Percentiles rank a stretch among this genome's conserved stretches.
phyloP scores from a whole-genome alignment of 2,797 vertebrate genomes.

The Bovichtus diacanthus region DNA sequence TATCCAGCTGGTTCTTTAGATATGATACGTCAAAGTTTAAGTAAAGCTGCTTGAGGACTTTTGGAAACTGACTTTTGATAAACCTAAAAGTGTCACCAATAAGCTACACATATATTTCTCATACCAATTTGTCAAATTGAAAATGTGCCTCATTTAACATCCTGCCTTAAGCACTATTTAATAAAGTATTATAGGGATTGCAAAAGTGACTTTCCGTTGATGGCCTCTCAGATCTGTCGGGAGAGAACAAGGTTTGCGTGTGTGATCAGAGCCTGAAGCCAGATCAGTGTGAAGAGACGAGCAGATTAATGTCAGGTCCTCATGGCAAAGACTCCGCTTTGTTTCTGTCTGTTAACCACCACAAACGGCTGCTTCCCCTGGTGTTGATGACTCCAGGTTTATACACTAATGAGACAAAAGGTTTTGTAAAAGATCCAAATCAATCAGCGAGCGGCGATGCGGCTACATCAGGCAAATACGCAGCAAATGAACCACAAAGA shows the following conservation, averaged over 20 bases:
- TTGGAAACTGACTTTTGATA: neutral
- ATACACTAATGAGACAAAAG: constrained; percentile 71
- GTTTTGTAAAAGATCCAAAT: constrained; percentile 72
- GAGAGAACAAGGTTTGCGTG: too few species aligned
- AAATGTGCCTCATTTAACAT: constrained; percentile 3
- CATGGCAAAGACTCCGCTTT: constrained; percentile 43
- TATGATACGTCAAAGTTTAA: neutral
- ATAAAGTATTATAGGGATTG: constrained; percentile 1
- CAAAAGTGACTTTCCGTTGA: neutral
- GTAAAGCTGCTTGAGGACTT: neutral
- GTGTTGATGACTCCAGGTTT: constrained; percentile 57
- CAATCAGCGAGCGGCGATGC: constrained; percentile 44
- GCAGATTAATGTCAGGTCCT: constrained; percentile 59
- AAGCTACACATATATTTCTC: neutral
- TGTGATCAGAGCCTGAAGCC: constrained; percentile 30
- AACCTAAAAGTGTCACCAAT: neutral
- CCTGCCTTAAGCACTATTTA: neutral
- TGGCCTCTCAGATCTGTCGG: constrained; percentile 3
- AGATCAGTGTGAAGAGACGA: constrained; percentile 42
- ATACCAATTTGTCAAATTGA: constrained; percentile 1
- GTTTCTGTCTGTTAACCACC: constrained; percentile 69
- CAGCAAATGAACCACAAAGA: constrained; percentile 74
- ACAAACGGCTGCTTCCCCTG: constrained; percentile 51
- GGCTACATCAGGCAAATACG: constrained; percentile 54
- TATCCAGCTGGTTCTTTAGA: neutral